phyloP scores from a whole-genome alignment of 2,888 invertebrate genomes.

The Oligia latruncula region DNA sequence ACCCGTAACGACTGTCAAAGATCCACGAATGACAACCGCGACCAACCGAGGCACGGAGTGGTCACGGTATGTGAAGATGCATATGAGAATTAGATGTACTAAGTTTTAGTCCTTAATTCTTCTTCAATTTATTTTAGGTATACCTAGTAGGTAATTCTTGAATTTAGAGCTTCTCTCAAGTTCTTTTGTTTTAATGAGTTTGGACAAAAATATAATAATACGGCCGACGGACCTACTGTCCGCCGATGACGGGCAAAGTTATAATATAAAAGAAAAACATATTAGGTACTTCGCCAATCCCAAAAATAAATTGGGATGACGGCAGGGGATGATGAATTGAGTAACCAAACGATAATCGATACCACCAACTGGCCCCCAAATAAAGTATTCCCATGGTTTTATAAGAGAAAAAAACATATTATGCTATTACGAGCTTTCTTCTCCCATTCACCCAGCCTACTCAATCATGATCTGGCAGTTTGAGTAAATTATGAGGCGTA shows the following conservation, averaged over 20 bases:
- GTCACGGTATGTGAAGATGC: too few species aligned
- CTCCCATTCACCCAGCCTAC: not conserved
- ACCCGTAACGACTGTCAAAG: too few species aligned
- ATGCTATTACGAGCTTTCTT: not conserved
- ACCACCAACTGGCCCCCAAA: not conserved
- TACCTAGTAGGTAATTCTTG: too few species aligned
- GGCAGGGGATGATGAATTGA: not conserved
- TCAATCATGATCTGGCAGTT: too few species aligned
- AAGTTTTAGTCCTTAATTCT: too few species aligned
- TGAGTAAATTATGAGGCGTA: too few species aligned
- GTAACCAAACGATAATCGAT: constrained; percentile 7
- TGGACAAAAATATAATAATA: not conserved
- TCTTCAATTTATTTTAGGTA: too few species aligned
- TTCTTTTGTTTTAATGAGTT: not conserved
- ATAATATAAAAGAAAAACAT: not conserved
- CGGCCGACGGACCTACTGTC: too few species aligned
- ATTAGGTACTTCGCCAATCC: not conserved
- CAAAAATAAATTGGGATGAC: not conserved
- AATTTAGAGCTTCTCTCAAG: too few species aligned
- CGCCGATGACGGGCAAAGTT: not conserved
- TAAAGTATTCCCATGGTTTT: constrained; percentile 7
- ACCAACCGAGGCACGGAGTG: too few species aligned
- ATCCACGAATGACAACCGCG: too few species aligned
- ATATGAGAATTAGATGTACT: too few species aligned
- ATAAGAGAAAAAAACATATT: not conserved